Base-by-base conservation (phyloP, 2,113 vertebrate genomes). In the Bubo blakistoni region DNA sequence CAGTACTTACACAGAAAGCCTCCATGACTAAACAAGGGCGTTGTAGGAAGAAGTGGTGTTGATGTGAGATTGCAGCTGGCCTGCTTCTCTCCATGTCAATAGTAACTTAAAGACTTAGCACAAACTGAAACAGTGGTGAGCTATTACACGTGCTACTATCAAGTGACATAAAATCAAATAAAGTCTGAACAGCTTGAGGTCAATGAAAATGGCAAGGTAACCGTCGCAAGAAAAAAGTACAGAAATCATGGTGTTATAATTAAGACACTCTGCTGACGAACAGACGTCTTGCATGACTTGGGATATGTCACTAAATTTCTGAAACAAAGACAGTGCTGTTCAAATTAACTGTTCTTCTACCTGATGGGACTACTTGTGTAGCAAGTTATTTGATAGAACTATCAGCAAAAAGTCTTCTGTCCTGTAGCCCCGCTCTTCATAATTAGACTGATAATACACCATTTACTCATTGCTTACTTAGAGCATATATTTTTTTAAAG, bases 1-100 rank as follows among this genome's bases (percentile, higher is more conserved):
- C 40, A 14, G 61, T 79, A 82, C 61, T 93, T 89, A 62, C 93
- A 93, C 40, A 32, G 46, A 61, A 79, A 86, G 34, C 36, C 62
- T 76, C 62, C 67, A 19, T 79, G 66, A 65, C 22, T 36, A 69
- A 72, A 8, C 58, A 20, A n/a, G 34, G 58, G 20, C 1, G 5
- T 17, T n/a, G 63, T 8, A 27, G 58, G 18, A 92, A 57, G 13
- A 0, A 5, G 49, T 36, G 83, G 21, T 1, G 8, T 11, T 47
- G 74, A 29, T 11, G 38, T 1, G 4, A 57, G 38, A 49, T 22
- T 54, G 42, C 47, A 47, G 57, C 9, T 71, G 80, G 21, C 46
- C 90, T 46, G n/a, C n/a, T 61, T 69, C 79, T 81, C 79, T 72
- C 72, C 87, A 16, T 13, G 34, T 30, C 77, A 71, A 61, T 0